Evolutionary conservation across 1,140 invertebrate genomes (phyloP).

Genomic region (Pogonognathellus flavescens): DNA sequence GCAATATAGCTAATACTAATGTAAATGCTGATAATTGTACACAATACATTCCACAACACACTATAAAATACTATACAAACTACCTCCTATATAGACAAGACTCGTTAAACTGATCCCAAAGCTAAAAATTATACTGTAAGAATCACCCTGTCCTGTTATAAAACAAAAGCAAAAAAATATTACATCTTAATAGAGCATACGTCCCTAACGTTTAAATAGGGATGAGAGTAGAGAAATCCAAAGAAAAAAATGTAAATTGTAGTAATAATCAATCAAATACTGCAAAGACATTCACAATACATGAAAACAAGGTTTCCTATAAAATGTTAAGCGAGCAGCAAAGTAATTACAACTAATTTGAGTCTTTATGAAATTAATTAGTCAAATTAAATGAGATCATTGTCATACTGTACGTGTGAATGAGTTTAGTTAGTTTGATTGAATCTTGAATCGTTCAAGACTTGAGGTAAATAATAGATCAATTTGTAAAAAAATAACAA

Average conservation of each 20-base stretch:
- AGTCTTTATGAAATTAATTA: too few relatives aligned
- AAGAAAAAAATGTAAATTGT: not conserved
- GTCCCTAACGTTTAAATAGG: not conserved
- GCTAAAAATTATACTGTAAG: too few relatives aligned
- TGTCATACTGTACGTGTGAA: too few relatives aligned
- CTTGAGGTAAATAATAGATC: too few relatives aligned
- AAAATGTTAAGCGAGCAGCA: not conserved
- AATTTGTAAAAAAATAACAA: too few relatives aligned
- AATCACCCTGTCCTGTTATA: too few relatives aligned
- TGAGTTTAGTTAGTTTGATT: too few relatives aligned
- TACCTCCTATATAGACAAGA: slow-evolving; percentile 1
- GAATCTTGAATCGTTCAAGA: too few relatives aligned
- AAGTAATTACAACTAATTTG: too few relatives aligned
- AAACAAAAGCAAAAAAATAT: too few relatives aligned
- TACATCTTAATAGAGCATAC: not conserved
- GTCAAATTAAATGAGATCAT: too few relatives aligned
- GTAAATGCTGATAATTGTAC: not conserved
- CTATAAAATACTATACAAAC: not conserved
- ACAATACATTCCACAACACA: not conserved
- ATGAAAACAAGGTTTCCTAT: slow-evolving; percentile 2
- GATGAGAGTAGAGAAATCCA: not conserved
- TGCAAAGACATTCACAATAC: not conserved
- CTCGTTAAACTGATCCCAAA: not conserved
- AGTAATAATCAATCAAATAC: not conserved
- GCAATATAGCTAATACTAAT: not conserved